Percentiles rank a stretch among this genome's conserved stretches.
phyloP scores from a whole-genome alignment of 2,797 vertebrate genomes.

The Alauda arvensis region DNA sequence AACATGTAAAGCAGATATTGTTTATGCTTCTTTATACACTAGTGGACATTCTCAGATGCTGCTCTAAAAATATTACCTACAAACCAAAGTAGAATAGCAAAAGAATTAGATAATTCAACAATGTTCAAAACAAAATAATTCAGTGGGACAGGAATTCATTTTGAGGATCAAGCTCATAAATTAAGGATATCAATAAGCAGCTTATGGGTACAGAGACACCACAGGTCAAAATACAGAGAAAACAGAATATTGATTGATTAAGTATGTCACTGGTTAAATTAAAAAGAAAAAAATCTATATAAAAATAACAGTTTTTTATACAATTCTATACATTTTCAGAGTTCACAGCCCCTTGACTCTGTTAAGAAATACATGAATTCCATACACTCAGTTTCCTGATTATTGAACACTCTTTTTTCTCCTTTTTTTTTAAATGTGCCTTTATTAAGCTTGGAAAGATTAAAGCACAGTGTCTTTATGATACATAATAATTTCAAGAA shows the following conservation, averaged over 20 bases:
- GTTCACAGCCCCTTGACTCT: not conserved
- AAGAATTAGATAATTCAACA: not conserved
- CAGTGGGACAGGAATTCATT: not conserved
- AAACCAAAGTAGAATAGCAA: not conserved
- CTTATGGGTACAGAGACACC: not conserved
- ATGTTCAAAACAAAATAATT: not conserved
- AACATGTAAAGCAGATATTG: not conserved
- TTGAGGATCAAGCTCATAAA: constrained; percentile 15
- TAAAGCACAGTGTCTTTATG: not conserved
- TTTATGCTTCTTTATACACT: not conserved
- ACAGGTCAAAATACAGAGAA: not conserved
- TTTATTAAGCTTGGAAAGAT: not conserved
- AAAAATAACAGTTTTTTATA: not conserved
- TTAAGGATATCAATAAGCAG: constrained; percentile 3
- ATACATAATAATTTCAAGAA: not conserved
- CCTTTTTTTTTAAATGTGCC: not conserved
- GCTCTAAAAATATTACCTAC: not conserved
- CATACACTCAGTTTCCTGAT: not conserved
- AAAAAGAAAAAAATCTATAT: not conserved
- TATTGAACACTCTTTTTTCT: not conserved
- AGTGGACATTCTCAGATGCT: not conserved
- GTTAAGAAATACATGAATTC: constrained; percentile 29
- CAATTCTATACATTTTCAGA: not conserved
- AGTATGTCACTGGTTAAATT: not conserved
- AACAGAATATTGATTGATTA: constrained; percentile 4